Evolutionary conservation across 2,113 vertebrate genomes (phyloP).

Genomic region (Felis chaus): DNA sequence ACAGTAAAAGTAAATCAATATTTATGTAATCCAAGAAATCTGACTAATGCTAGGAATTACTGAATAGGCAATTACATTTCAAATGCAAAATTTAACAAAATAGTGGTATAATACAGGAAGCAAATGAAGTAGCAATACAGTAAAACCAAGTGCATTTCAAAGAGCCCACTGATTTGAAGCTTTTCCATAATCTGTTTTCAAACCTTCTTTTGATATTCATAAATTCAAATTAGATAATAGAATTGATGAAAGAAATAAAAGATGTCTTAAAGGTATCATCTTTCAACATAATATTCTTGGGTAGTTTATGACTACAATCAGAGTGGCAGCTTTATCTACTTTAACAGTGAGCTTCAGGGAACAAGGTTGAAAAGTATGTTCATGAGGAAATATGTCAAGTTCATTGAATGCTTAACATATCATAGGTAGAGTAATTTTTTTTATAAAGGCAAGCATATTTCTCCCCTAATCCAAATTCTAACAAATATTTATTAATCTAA

Average conservation of each 20-base stretch:
- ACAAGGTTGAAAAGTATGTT: neutral
- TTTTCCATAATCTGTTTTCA: slow-evolving; percentile 31
- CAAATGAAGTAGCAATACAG: slow-evolving; percentile 62
- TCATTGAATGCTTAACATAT: slow-evolving; percentile 38
- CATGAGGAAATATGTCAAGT: neutral
- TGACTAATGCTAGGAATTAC: slow-evolving; percentile 80
- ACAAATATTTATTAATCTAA: slow-evolving; percentile 9
- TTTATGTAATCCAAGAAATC: slow-evolving; percentile 78
- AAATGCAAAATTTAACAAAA: slow-evolving; percentile 79
- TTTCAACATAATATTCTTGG: slow-evolving; percentile 51
- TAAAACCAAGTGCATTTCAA: slow-evolving; percentile 70
- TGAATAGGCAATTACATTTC: slow-evolving; percentile 77
- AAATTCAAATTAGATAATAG: slow-evolving; percentile 74
- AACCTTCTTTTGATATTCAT: slow-evolving; percentile 61
- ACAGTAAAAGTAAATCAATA: slow-evolving; percentile 81
- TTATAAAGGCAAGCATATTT: neutral
- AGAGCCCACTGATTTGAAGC: slow-evolving; percentile 61
- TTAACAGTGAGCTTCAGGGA: slow-evolving; percentile 23
- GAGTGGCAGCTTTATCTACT: neutral
- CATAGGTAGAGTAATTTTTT: neutral
- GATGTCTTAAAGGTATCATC: slow-evolving; percentile 55
- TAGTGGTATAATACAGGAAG: slow-evolving; percentile 68
- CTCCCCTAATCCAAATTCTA: neutral
- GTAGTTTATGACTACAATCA: slow-evolving; percentile 32
- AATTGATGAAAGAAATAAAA: slow-evolving; percentile 66